Base-by-base conservation (phyloP, 2,113 vertebrate genomes). In the Microtus oregoni region DNA sequence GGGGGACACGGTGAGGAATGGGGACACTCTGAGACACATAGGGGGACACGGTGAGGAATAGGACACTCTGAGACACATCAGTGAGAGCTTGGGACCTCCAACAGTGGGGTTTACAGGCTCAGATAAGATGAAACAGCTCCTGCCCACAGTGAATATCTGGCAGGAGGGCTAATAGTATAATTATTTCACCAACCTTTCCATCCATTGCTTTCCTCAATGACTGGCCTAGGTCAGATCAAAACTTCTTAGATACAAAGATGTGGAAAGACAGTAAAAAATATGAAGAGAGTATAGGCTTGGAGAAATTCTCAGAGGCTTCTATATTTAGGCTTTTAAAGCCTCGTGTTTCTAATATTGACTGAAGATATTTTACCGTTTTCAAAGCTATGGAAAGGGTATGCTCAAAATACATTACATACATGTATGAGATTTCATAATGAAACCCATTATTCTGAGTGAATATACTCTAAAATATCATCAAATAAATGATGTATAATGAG, bases 51-150 rank as follows among this genome's bases (percentile, higher is more conserved):
- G 55, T 58, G 55, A 58, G 19, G 55, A 58, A 58, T 50, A 79
- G 72, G 89, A 83, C 85, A 75, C 79, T 95, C n/a, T 41, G 63
- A 89, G 58, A 94, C 85, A 77, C 17, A 28, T 19, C 15, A 38
- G 73, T 95, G 95, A 95, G 52, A 73, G 17, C 75, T n/a, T 19
- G 96, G 96, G 90, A 96, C 93, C 96, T 97, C 97, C 38, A 93
- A 61, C 72, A 91, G 76, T 97, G 90, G 75, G 73, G 73, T 98
- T 97, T 90, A 90, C 87, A 94, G 90, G 97, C 95, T 65, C 79
- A 67, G 76, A 58, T 38, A 85, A 90, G 82, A 96, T 91, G 73
- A 97, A 91, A 91, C 77, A 90, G 77, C 47, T 81, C 19, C 63
- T 79, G 30, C 65, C 73, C 83, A 79, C 78, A 86, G 86, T 76